Base-by-base conservation (phyloP, 2,113 vertebrate species). In the Mystacornis crossleyi region DNA sequence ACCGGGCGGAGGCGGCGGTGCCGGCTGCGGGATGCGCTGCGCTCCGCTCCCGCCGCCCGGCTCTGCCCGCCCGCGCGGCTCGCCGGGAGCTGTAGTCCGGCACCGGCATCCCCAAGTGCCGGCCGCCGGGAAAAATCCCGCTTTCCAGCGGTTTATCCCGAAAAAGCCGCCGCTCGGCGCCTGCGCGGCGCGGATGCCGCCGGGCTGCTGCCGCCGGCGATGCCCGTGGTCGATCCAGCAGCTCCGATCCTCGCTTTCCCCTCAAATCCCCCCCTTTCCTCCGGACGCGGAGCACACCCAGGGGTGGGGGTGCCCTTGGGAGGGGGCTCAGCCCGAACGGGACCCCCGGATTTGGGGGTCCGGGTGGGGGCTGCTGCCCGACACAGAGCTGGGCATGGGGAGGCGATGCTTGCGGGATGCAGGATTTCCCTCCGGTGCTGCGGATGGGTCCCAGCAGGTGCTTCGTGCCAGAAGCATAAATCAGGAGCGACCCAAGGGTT, bases 41-140 rank as follows among this genome's bases (percentile, higher is more conserved):
- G 89, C 67, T 82, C 85, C 24, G 53, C 91, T 85, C 73, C 79
- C 71, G 43, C 81, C 54, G 34, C 73, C 71, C 75, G 43, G 36
- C 73, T 18, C 91, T 53, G 45, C 92, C 89, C 69, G 71, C 95
- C 55, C 93, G 95, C 95, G 48, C 84, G 21, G 93, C 23, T 4
- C 57, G 84, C 67, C 85, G 95, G 95, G 95, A 95, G 84, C 88
- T 91, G 95, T 89, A 96, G 95, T 95, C 86, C 79, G 34, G 60
- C 24, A 9, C 10, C 38, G 10, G 33, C 75, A 24, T 24, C 89
- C 33, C 13, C 3, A 2, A 15, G 19, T 0, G 7, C n/a, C 5
- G 24, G 15, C 24, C 14, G 3, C 31, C 50, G 17, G 12, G 10
- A 29, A 16, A 61, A 40, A 28, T 0, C 7, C 2, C 14, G 4